phyloP scores from a whole-genome alignment of 2,113 vertebrate genomes.

The Ariopsis seemanni region DNA sequence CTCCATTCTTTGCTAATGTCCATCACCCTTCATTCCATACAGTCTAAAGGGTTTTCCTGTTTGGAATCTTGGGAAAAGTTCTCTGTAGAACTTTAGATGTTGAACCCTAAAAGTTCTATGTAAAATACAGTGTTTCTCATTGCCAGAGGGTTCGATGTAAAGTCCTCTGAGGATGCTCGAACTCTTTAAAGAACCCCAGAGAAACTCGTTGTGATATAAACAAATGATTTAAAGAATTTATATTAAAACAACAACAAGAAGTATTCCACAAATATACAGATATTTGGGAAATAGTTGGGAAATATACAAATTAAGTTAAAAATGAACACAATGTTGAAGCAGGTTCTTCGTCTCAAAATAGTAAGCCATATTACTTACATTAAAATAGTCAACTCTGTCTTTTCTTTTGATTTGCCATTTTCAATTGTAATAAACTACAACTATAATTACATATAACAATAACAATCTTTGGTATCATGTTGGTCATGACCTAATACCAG shows the following conservation, averaged over 20 bases:
- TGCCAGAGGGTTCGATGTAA: neutral
- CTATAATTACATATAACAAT: neutral
- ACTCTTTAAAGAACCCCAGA: neutral
- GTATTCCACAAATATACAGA: neutral
- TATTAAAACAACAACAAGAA: neutral
- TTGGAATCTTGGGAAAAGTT: neutral
- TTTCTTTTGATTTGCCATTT: neutral
- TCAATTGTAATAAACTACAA: neutral
- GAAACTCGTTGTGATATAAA: neutral
- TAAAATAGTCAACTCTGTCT: neutral
- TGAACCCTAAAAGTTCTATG: neutral
- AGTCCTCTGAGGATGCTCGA: neutral
- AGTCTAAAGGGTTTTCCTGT: neutral
- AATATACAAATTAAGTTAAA: neutral
- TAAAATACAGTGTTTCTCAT: neutral
- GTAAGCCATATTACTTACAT: neutral
- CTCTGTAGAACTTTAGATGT: neutral
- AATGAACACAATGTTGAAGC: neutral
- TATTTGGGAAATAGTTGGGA: neutral
- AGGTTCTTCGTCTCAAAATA: neutral
- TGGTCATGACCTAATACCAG: neutral
- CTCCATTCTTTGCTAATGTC: neutral
- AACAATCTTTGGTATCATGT: neutral
- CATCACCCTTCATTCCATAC: neutral
- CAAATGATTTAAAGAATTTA: neutral